Evolutionary conservation across 30 jellyfish, hydroid and myxozoan species (phyloP).

Genomic region (Kudoa iwatai): DNA sequence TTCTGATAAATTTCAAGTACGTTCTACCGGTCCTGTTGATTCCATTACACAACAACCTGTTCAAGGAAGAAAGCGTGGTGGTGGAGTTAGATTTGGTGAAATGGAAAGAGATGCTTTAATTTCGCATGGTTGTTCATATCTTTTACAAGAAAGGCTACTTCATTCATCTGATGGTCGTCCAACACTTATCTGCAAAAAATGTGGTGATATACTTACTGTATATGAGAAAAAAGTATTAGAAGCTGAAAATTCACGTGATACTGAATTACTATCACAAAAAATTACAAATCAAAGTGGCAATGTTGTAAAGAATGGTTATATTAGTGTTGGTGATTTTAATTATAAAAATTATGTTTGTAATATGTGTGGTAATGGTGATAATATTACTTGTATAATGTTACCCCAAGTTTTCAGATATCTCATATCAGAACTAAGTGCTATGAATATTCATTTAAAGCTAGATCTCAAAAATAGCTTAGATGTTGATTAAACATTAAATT

Average conservation of each 20-base stretch:
- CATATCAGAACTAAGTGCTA: constrained; percentile 60
- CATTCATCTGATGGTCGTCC: constrained; percentile 35
- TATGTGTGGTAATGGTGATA: constrained; percentile 10
- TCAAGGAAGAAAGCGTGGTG: constrained; percentile 91
- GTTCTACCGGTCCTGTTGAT: constrained; percentile 88
- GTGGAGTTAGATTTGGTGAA: constrained; percentile 92
- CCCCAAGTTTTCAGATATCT: constrained; percentile 66
- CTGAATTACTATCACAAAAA: too few species aligned
- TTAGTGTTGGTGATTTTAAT: too few species aligned
- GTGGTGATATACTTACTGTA: constrained; percentile 49
- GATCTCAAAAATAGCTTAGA: constrained; percentile 6
- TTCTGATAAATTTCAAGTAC: constrained; percentile 89
- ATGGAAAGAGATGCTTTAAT: constrained; percentile 91
- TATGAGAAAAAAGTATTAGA: constrained; percentile 1
- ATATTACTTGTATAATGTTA: constrained; percentile 11
- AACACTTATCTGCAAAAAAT: constrained; percentile 38
- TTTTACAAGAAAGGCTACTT: constrained; percentile 62
- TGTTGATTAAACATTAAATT: neutral
- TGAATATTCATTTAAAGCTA: constrained; percentile 35
- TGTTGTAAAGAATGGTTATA: neutral
- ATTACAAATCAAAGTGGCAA: too few species aligned
- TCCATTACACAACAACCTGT: constrained; percentile 78
- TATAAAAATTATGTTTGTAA: constrained; percentile 19
- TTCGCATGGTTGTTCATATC: constrained; percentile 74
- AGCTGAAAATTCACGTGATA: neutral